phyloP scores from a whole-genome alignment of 2,797 vertebrate genomes.

The Melanogrammus aeglefinus region DNA sequence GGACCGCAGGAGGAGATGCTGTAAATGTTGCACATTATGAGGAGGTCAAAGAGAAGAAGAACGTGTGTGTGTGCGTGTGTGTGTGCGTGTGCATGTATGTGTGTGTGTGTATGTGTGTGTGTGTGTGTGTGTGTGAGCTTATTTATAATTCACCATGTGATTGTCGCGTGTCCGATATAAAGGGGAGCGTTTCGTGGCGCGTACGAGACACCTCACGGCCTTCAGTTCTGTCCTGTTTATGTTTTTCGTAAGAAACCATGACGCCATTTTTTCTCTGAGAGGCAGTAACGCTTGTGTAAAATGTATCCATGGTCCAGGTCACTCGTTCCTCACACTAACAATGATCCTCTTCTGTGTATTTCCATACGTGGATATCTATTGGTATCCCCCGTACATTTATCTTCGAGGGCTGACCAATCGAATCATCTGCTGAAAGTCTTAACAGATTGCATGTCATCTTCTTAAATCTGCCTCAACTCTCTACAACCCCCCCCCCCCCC shows the following conservation, averaged over 20 bases:
- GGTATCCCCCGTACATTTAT: background rate
- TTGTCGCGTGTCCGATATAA: background rate
- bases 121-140: background rate
- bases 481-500: too few relatives aligned
- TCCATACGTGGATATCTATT: background rate
- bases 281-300: background rate
- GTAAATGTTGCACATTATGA: background rate
- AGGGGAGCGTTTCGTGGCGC: background rate
- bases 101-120: background rate
- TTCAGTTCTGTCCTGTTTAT: background rate
- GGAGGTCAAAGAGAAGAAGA: background rate
- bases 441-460: background rate
- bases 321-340: background rate
- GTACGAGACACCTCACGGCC: too few relatives aligned
- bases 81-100: background rate
- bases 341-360: background rate
- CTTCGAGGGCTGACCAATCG: background rate
- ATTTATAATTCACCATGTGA: background rate
- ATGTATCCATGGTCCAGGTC: background rate
- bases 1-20: background rate
- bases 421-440: background rate
- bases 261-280: background rate
- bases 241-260: background rate
- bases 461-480: too few relatives aligned
- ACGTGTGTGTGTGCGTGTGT: background rate